Evolutionary conservation across 2,888 invertebrate genomes (phyloP).

Genomic region (Chaetoderma sp.): DNA sequence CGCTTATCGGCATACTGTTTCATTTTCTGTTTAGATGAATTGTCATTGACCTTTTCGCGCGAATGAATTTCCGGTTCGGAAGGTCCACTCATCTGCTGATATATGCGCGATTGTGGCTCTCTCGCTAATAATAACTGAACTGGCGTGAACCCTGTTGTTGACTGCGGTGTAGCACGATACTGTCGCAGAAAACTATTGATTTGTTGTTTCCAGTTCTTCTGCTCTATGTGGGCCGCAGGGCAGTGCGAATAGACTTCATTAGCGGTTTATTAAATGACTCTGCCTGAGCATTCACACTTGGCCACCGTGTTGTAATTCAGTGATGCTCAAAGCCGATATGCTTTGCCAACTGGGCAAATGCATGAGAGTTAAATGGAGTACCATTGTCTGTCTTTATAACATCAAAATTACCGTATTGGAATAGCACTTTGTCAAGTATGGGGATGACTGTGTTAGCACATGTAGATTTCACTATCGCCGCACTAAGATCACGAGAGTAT

Average conservation of each 20-base stretch:
- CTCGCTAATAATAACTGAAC: background rate
- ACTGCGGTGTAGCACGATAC: background rate
- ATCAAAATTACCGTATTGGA: slow-evolving; percentile 16
- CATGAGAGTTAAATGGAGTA: slow-evolving; percentile 14
- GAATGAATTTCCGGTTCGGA: background rate
- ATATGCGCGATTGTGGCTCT: background rate
- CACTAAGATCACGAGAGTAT: too few species aligned
- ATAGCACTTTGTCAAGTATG: slow-evolving; percentile 14
- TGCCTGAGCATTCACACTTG: slow-evolving; percentile 11
- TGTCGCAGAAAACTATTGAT: background rate
- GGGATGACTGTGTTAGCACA: slow-evolving; percentile 28
- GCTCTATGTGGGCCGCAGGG: background rate
- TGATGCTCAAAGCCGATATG: background rate
- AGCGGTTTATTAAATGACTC: background rate
- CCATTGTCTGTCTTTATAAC: slow-evolving; percentile 30
- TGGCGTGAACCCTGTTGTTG: background rate
- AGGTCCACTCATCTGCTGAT: too few species aligned
- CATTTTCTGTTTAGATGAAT: background rate
- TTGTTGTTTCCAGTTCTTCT: slow-evolving; percentile 2
- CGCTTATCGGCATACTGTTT: background rate
- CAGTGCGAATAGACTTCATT: background rate
- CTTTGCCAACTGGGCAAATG: background rate
- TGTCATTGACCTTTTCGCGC: background rate
- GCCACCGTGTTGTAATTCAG: slow-evolving; percentile 14
- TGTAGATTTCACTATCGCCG: slow-evolving; percentile 23